phyloP scores from a whole-genome alignment of 1,140 invertebrate genomes.

The Drosophila jambulina region DNA sequence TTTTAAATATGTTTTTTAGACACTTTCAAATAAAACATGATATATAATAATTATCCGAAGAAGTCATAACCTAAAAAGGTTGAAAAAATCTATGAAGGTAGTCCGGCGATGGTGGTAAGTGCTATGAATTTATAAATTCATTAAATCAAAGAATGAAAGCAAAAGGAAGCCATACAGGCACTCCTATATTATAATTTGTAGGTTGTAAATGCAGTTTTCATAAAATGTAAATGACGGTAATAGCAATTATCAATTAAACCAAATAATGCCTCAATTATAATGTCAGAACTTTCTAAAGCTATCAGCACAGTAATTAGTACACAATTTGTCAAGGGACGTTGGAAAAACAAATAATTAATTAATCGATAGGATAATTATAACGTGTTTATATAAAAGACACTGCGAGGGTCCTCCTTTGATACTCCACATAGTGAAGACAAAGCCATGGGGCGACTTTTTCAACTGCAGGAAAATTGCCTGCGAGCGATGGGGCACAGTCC shows the following conservation, averaged over 20 bases:
- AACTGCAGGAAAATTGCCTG: constrained; percentile 62
- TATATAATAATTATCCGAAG: not conserved
- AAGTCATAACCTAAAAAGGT: not conserved
- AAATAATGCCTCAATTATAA: constrained; percentile 35
- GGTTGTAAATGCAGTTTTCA: not conserved
- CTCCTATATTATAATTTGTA: not conserved
- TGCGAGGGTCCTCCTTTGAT: not conserved
- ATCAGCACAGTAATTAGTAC: constrained; percentile 61
- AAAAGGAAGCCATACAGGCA: not conserved
- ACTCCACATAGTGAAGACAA: constrained; percentile 14
- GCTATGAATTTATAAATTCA: not conserved
- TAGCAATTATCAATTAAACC: constrained; percentile 43
- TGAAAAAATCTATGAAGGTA: not conserved
- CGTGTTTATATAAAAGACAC: constrained; percentile 20
- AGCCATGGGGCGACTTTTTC: constrained; percentile 55
- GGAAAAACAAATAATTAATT: constrained; percentile 58
- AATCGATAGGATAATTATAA: constrained; percentile 62
- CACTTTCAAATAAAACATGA: not conserved
- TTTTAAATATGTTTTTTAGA: not conserved
- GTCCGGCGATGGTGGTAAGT: no score
- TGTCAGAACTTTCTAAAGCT: constrained; percentile 57
- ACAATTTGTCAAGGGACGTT: constrained; percentile 10
- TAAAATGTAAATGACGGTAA: not conserved
- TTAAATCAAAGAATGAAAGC: no score
- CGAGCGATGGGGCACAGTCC: constrained; percentile 57